These are phyloP conservation scores for Pseudochaenichthys georgianus DNA, from an alignment of 2,797 vertebrate species.

Conservation along the genomic window DNA sequence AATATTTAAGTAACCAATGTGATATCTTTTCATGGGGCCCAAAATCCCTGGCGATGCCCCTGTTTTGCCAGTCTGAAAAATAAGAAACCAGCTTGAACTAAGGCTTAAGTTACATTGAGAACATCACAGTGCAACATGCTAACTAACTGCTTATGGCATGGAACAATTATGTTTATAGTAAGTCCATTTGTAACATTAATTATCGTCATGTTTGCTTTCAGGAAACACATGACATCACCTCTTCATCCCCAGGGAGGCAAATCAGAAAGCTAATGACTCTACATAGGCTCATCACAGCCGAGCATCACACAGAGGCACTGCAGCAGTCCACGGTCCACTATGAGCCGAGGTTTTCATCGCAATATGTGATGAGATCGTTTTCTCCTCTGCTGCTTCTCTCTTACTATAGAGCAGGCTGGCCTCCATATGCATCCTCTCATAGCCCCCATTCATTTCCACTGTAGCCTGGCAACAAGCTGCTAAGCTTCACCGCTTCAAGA, in stretches of 20 bases:
- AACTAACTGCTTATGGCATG: not conserved
- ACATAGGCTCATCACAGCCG: constrained; percentile 24
- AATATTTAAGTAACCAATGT: too few species aligned
- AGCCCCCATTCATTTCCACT: constrained; percentile 28
- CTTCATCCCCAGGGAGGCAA: not conserved
- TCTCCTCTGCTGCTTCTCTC: constrained; percentile 12
- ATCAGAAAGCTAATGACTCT: constrained; percentile 21
- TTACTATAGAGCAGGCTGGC: constrained; percentile 24
- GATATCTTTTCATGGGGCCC: too few species aligned
- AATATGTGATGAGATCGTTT: constrained; percentile 19
- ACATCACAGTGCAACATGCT: not conserved
- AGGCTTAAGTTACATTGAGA: constrained; percentile 5
- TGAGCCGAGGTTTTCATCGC: not conserved
- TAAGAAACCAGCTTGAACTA: not conserved
- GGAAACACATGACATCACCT: constrained; percentile 36
- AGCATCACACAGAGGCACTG: constrained; percentile 1
- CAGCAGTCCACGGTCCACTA: constrained; percentile 13
- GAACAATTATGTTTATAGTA: too few species aligned
- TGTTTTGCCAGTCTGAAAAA: not conserved
- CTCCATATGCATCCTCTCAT: constrained; percentile 34
- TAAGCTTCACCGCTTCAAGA: constrained; percentile 32
- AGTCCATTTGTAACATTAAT: not conserved
- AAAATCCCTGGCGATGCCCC: too few species aligned
- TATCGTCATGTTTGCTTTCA: constrained; percentile 18
- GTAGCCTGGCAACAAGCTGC: constrained; percentile 75